Evolutionary conservation across 2,113 vertebrate species (phyloP).

Genomic region (Penelope pileata): DNA sequence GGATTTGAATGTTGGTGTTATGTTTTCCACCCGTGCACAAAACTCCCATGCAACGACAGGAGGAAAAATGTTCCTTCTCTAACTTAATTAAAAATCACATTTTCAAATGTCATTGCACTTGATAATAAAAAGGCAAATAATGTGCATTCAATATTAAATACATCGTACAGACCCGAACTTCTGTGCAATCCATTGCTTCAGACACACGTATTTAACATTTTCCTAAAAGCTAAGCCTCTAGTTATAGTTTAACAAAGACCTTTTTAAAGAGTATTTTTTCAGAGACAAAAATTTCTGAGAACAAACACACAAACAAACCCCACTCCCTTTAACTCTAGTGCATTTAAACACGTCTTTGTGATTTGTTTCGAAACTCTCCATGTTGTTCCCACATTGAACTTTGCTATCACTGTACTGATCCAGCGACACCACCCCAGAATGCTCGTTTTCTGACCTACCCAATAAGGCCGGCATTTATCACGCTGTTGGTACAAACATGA

Average conservation of each 20-base stretch:
- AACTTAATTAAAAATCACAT: conserved; percentile 53
- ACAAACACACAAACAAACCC: neutral
- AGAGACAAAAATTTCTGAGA: conserved; percentile 39
- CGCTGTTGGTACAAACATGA: neutral
- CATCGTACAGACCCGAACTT: conserved; percentile 37
- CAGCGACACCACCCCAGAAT: neutral
- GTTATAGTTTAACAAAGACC: neutral
- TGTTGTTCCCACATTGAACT: neutral
- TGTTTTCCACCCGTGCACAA: conserved; percentile 15
- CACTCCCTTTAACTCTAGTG: conserved; percentile 57
- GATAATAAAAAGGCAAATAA: conserved; percentile 59
- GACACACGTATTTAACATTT: conserved; percentile 6
- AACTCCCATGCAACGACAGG: neutral
- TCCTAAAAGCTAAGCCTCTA: conserved; percentile 35
- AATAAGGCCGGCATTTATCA: neutral
- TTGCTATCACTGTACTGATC: neutral
- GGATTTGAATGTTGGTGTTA: neutral
- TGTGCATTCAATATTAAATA: conserved; percentile 46
- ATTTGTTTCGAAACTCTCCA: neutral
- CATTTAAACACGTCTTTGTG: neutral
- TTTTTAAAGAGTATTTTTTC: neutral
- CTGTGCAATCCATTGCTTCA: conserved; percentile 48
- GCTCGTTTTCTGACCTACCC: neutral
- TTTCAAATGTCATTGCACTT: conserved; percentile 71
- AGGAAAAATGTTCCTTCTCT: neutral